These are phyloP conservation scores for Rhopalosiphum maidis DNA, from an alignment of 1,140 invertebrate genomes.

Conservation along the genomic window DNA sequence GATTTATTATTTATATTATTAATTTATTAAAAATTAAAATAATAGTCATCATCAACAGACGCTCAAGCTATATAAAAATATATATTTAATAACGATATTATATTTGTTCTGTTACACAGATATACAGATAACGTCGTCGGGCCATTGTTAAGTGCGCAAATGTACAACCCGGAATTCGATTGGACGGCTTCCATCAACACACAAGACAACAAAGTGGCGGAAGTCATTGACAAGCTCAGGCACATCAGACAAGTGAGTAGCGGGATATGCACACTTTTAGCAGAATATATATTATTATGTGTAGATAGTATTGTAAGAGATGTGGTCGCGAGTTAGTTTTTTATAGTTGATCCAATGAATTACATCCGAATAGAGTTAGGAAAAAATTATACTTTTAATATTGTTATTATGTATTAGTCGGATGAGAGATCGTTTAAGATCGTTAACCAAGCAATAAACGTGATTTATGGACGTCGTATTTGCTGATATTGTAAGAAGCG, in stretches of 20 bases:
- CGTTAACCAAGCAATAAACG: neutral
- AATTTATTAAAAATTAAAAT: neutral
- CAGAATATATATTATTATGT: neutral
- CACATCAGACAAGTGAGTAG: constrained; percentile 70
- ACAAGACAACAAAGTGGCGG: constrained; percentile 66
- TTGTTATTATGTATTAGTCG: neutral
- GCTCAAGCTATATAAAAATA: neutral
- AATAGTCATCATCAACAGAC: neutral
- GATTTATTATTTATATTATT: too few species aligned
- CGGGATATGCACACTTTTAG: neutral
- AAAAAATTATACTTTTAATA: neutral
- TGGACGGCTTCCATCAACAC: constrained; percentile 63
- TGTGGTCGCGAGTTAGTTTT: neutral
- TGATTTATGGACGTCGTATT: neutral
- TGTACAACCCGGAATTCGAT: constrained; percentile 73
- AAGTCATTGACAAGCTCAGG: constrained; percentile 70
- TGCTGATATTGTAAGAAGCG: neutral
- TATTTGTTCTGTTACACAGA: constrained; percentile 62
- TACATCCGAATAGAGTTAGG: neutral
- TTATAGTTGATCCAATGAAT: neutral
- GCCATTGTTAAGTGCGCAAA: constrained; percentile 68
- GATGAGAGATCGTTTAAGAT: neutral
- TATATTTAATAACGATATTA: neutral
- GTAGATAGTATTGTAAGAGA: neutral
- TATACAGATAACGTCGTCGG: constrained; percentile 72